Evolutionary conservation across 2,113 vertebrate species (phyloP).

Genomic region (Alectura lathami): DNA sequence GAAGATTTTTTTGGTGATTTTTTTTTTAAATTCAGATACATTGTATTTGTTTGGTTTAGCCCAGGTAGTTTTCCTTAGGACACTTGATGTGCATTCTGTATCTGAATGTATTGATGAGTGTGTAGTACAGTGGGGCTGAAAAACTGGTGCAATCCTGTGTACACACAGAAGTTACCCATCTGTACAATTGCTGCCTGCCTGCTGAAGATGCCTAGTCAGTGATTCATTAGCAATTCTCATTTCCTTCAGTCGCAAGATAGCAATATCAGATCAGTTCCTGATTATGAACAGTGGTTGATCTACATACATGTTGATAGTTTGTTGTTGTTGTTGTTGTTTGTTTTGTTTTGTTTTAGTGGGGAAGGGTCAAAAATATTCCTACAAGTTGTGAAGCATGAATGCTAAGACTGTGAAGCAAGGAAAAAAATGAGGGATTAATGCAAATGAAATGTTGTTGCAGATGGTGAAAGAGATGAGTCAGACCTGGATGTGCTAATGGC

Average conservation of each 20-base stretch:
- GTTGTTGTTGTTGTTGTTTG: background rate
- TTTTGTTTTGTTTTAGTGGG: background rate
- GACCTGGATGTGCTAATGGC: background rate
- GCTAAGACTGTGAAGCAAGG: background rate
- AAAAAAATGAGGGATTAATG: background rate
- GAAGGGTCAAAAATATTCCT: background rate
- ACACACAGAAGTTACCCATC: background rate
- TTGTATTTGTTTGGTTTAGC: background rate
- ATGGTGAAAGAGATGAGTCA: constrained; percentile 20
- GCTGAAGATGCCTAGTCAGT: background rate
- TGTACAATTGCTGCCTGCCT: background rate
- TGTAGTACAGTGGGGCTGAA: background rate
- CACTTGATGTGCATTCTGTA: background rate
- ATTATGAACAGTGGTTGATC: background rate
- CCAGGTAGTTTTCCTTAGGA: background rate
- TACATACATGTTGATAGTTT: background rate
- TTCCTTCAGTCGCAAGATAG: background rate
- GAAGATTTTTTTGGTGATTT: background rate
- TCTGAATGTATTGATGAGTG: background rate
- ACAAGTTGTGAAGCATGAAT: background rate
- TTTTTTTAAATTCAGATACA: too few species aligned
- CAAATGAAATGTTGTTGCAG: background rate
- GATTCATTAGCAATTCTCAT: background rate
- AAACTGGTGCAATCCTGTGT: background rate
- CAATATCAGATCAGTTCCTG: background rate